Conservation (phyloP, 1,140 invertebrate species). For the Lutraria rhynchaena region DNA sequence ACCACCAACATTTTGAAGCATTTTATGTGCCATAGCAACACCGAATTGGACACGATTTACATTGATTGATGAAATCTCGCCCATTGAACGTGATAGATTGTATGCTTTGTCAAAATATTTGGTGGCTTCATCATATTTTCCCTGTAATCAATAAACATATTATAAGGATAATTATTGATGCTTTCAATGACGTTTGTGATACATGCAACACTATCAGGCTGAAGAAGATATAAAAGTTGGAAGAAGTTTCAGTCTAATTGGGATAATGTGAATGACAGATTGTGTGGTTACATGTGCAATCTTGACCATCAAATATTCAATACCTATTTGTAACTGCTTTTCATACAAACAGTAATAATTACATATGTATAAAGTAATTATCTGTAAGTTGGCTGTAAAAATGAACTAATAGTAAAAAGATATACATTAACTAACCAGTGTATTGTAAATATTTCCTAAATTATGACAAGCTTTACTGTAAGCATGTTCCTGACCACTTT, state of each 20-base stretch:
- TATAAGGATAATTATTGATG: background rate
- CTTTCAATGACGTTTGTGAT: too few relatives aligned
- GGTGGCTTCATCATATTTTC: slow-evolving; percentile 79
- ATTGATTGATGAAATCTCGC: slow-evolving; percentile 73
- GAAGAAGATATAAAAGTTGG: too few relatives aligned
- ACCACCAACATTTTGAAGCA: slow-evolving; percentile 70
- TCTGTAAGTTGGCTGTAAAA: too few relatives aligned
- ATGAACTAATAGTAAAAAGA: too few relatives aligned
- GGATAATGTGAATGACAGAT: too few relatives aligned
- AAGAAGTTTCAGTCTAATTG: too few relatives aligned
- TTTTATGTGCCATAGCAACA: slow-evolving; percentile 80
- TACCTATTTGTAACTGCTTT: too few relatives aligned
- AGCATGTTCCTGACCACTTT: slow-evolving; percentile 77
- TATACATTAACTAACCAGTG: slow-evolving; percentile 72
- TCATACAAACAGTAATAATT: too few relatives aligned
- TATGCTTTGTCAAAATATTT: slow-evolving; percentile 82
- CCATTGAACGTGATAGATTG: slow-evolving; percentile 78
- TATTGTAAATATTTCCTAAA: slow-evolving; percentile 79
- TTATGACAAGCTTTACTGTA: slow-evolving; percentile 80
- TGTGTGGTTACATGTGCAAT: too few relatives aligned
- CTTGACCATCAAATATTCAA: too few relatives aligned
- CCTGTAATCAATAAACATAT: slow-evolving; percentile 67
- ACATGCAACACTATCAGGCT: too few relatives aligned
- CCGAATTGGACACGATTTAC: slow-evolving; percentile 79
- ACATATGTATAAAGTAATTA: too few relatives aligned